Percentiles rank a stretch among this genome's conserved stretches.
Conservation (phyloP, 2,113 vertebrate species). For the Terrapene triunguis region DNA sequence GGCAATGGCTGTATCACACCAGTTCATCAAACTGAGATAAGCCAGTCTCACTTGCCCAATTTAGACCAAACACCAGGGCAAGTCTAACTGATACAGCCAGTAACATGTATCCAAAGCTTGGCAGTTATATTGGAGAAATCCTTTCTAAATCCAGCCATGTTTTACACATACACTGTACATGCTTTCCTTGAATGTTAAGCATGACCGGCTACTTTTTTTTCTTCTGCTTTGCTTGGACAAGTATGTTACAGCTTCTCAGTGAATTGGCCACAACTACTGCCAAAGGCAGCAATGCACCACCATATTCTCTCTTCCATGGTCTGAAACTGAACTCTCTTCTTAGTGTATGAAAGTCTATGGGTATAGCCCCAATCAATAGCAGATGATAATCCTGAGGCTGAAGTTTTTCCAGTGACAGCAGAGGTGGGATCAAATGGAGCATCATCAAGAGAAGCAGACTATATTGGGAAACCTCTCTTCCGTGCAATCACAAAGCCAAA, state of each 20-base stretch:
- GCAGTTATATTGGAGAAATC: fast-evolving
- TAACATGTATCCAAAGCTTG: neutral
- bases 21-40: fast-evolving
- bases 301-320: neutral
- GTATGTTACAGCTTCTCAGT: neutral
- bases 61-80: neutral
- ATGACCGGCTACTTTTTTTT: fast-evolving
- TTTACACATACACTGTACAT: neutral
- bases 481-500: neutral
- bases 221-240: neutral
- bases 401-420: neutral
- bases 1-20: fast-evolving
- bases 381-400: neutral
- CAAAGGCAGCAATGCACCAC: fast-evolving
- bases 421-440: neutral
- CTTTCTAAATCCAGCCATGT: neutral
- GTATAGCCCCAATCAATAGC: neutral
- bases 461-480: neutral
- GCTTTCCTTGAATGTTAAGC: neutral
- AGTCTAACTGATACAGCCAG: neutral
- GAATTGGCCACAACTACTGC: neutral
- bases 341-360: neutral
- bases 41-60: neutral
- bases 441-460: neutral
- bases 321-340: fast-evolving